Conservation (phyloP, 2,797 vertebrate genomes). For the Falco cherrug region DNA sequence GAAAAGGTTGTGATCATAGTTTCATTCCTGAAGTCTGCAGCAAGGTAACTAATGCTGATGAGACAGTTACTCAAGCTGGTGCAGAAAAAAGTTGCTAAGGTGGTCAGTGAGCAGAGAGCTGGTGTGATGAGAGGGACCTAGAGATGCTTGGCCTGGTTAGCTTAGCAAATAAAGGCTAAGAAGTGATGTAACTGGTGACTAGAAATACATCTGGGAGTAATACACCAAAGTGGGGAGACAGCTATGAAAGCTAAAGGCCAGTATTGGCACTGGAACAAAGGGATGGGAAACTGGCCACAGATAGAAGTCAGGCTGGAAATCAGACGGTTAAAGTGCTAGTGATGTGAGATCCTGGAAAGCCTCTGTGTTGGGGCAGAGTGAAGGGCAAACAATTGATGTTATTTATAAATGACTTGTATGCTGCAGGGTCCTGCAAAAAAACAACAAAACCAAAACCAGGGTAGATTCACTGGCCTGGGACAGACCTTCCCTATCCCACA, state of each 20-base stretch:
- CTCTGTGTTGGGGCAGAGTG: background rate
- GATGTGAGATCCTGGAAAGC: background rate
- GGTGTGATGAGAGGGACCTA: background rate
- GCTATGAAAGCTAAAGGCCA: constrained; percentile 16
- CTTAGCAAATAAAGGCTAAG: background rate
- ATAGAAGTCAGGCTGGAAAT: constrained; percentile 2
- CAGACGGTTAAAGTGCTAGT: background rate
- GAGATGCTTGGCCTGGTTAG: background rate
- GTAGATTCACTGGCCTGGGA: background rate
- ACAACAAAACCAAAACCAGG: background rate
- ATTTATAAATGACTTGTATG: background rate
- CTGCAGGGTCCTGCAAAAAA: background rate
- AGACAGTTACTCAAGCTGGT: background rate
- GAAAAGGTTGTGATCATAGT: background rate
- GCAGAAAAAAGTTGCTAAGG: background rate
- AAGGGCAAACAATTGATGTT: background rate
- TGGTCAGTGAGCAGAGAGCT: background rate
- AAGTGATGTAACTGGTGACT: background rate
- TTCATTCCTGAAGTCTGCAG: background rate
- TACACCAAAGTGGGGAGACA: background rate
- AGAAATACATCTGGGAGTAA: constrained; percentile 26
- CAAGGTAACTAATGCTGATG: background rate
- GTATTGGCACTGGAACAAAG: constrained; percentile 28
- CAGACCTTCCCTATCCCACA: background rate
- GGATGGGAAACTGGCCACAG: background rate